Base-by-base conservation (phyloP, 2,888 invertebrate genomes). In the Mythimna pallens region DNA sequence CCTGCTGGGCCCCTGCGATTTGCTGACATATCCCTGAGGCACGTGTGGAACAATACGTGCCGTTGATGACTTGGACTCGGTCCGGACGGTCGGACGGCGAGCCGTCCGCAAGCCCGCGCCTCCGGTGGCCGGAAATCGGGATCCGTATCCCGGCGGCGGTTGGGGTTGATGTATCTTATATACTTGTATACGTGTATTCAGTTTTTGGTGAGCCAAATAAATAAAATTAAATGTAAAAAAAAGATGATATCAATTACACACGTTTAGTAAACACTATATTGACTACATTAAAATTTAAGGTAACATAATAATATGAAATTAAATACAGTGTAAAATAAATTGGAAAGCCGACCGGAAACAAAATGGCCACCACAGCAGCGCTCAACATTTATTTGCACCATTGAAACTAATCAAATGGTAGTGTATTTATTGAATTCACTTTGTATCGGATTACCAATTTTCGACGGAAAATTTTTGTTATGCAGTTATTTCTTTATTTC, bases 311-410 rank as follows among this genome's bases (percentile, higher is more conserved):
- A 54, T n/a, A 59, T 59, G 14, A 52, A 52, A 52, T 47, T 14
- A 2, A 69, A 47, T 12, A 22, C 9, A 50, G 0, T 34, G 17
- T 59, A 34, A 9, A 73, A 30, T 50, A 59, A 67, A 68, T 68
- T 76, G 43, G 25, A 20, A n/a, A 47, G 25, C 47, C 36, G 36
- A 59, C 47, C 17, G 34, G 68, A 77, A 74, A 74, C 59, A 77
- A 77, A 61, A 74, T 70, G 52, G 47, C 47, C 0, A 34, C 9
- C 25, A 25, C 17, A 34, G 14, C 25, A 47, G 17, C 47, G 7
- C 59, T 36, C 12, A 54, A n/a, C 8, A 61, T 70, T 61, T 22
- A 59, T 70, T 52, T 59, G n/a, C 20, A 58, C 25, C 17, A 50
- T 8, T 59, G 59, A 36, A 70, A 70, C 59, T 47, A 59, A 54